phyloP scores from a whole-genome alignment of 2,113 vertebrate species.

The Oryzias celebensis region DNA sequence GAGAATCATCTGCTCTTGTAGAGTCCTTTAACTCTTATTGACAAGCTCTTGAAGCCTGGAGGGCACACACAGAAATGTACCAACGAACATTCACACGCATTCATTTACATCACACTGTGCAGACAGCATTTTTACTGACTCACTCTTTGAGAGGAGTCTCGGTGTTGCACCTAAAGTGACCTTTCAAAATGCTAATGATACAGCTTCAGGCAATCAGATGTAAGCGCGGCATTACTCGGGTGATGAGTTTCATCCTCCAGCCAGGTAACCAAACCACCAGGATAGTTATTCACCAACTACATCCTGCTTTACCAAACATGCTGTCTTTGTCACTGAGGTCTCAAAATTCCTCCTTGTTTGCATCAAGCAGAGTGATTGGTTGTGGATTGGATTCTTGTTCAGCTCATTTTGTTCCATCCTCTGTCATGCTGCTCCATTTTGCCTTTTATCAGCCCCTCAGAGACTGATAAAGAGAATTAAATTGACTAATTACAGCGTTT shows the following conservation, averaged over 20 bases:
- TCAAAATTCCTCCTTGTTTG: too few relatives aligned
- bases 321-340: too few relatives aligned
- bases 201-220: constrained; percentile 47
- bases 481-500: too few relatives aligned
- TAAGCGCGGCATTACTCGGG: constrained; percentile 37
- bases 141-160: constrained; percentile 31
- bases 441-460: too few relatives aligned
- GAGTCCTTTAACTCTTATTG: constrained; percentile 59
- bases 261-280: constrained; percentile 31
- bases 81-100: background rate
- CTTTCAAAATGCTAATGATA: constrained; percentile 58
- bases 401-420: too few relatives aligned
- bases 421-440: too few relatives aligned
- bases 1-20: constrained; percentile 52
- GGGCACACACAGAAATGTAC: background rate
- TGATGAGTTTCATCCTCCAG: constrained; percentile 43
- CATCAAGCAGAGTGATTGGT: too few relatives aligned
- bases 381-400: too few relatives aligned
- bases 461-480: too few relatives aligned
- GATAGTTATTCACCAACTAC: constrained; percentile 10
- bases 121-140: constrained; percentile 13
- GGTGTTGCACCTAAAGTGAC: constrained; percentile 48
- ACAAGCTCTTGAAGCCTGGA: constrained; percentile 37
- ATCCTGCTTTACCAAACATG: too few relatives aligned
- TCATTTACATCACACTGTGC: constrained; percentile 15